Evolutionary conservation across 1,140 invertebrate species (phyloP), one percentile per base, ranked within the genome.

Genomic region (Hylaeus anthracinus): DNA sequence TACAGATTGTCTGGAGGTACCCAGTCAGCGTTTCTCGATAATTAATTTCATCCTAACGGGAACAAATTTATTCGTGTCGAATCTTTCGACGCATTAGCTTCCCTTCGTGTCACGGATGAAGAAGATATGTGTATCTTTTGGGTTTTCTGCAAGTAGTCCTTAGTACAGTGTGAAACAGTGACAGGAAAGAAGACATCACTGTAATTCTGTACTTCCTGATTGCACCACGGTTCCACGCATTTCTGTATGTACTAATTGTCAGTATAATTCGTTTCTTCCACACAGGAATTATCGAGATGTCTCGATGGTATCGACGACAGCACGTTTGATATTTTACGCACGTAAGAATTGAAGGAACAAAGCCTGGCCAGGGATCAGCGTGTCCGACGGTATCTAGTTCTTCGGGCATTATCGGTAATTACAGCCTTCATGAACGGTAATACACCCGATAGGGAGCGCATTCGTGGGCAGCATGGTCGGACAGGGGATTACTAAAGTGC

Each of bases 341-440:
- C 66, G 85, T 82, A 86, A 86, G 83, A 83, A 78, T 60, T 37
- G 45, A 37, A 48, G 67, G 45, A 43, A 43, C 4, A 9, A 41
- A 70, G 45, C n/a, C 12, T 26, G 4, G 5, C 8, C 3, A 8
- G 37, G 45, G 65, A 53, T 67, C 45, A 26, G 45, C n/a, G 65
- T 51, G 65, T 45, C 71, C 77, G 80, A 72, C 71, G 82, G 66
- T 81, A 86, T 89, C 85, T 80, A 74, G 71, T 82, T 88, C 81
- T 78, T 82, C 79, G 77, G 67, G 74, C 72, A 85, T 87, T 89
- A 88, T 86, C 86, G 81, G 75, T 89, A 88, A 90, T 90, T 90
- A 87, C 70, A 82, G 81, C 71, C 80, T 84, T 89, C 82, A 79
- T 73, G 87, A 83, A 85, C 66, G 71, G 81, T 85, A 87, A 88